phyloP scores from a whole-genome alignment of 1,140 invertebrate genomes.

The Apis mellifera region DNA sequence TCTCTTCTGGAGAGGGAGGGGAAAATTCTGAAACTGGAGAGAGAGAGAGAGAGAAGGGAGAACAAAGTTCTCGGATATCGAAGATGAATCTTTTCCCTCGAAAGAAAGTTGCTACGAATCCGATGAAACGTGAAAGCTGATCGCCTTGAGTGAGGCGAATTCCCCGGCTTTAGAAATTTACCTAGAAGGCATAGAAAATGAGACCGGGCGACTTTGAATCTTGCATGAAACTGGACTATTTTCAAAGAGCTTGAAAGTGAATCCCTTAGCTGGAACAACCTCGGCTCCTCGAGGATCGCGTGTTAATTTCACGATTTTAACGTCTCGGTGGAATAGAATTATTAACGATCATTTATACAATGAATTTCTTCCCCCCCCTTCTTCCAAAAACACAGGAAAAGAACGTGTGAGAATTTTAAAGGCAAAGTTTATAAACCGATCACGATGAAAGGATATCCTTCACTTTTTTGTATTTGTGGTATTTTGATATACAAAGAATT shows the following conservation, averaged over 20 bases:
- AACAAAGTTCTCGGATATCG: slow-evolving; percentile 22
- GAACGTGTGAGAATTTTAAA: too few relatives aligned
- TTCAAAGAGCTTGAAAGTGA: slow-evolving; percentile 18
- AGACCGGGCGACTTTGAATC: not conserved
- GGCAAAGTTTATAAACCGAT: too few relatives aligned
- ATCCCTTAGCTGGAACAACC: slow-evolving; percentile 1
- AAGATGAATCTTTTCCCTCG: slow-evolving; percentile 2
- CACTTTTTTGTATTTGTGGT: too few relatives aligned
- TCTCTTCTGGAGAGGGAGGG: not conserved
- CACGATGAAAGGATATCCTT: too few relatives aligned
- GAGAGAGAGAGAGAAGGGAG: not conserved
- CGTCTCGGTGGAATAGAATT: not conserved
- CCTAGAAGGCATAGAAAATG: slow-evolving; percentile 10
- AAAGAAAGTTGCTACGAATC: slow-evolving; percentile 1
- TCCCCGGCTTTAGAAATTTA: slow-evolving; percentile 10
- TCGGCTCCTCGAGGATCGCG: not conserved
- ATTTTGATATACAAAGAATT: too few relatives aligned
- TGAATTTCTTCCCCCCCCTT: not conserved
- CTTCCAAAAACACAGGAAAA: too few relatives aligned
- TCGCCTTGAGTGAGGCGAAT: not conserved
- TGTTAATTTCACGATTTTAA: not conserved
- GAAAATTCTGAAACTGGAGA: slow-evolving; percentile 12
- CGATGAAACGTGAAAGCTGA: slow-evolving; percentile 26
- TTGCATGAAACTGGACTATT: not conserved
- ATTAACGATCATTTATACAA: not conserved